These are phyloP conservation scores for Mesorhabditis spiculigera DNA, from an alignment of 2,888 invertebrate genomes.

Conservation along the genomic window DNA sequence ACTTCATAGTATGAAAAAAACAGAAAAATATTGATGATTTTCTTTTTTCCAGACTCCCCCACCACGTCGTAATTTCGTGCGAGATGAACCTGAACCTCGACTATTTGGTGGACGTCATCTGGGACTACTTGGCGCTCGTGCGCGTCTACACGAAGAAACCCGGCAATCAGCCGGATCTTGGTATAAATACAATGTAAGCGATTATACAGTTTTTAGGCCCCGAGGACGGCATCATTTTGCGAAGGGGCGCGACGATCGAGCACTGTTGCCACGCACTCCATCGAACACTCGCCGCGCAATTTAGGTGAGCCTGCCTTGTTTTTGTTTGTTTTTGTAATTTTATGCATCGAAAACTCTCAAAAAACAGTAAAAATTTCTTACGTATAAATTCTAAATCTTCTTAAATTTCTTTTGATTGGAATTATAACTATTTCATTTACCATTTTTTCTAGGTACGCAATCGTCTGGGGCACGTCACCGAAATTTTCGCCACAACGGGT, in stretches of 20 bases:
- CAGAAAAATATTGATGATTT: not conserved
- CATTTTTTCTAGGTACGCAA: constrained; percentile 45
- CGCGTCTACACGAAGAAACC: constrained; percentile 98
- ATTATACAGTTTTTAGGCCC: constrained; percentile 28
- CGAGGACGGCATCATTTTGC: constrained; percentile 81
- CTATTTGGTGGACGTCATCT: constrained; percentile 80
- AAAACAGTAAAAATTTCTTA: not conserved
- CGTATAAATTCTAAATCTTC: not conserved
- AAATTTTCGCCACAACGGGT: constrained; percentile 98
- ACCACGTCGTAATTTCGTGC: constrained; percentile 72
- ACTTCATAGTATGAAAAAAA: not conserved
- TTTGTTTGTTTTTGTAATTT: too few relatives aligned
- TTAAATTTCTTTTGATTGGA: not conserved
- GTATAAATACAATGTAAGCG: constrained; percentile 20
- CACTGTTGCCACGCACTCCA: constrained; percentile 97
- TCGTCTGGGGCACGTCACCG: constrained; percentile 79
- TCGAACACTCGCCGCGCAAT: constrained; percentile 82
- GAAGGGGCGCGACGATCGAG: constrained; percentile 84
- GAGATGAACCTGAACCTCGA: constrained; percentile 98
- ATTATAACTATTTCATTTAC: not conserved
- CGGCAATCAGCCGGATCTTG: constrained; percentile 65
- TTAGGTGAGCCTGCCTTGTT: too few relatives aligned
- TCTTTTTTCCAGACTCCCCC: constrained; percentile 31
- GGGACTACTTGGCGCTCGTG: constrained; percentile 89
- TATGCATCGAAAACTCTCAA: too few relatives aligned